Conservation (phyloP, 2,797 vertebrate species). For the Chanos chanos region DNA sequence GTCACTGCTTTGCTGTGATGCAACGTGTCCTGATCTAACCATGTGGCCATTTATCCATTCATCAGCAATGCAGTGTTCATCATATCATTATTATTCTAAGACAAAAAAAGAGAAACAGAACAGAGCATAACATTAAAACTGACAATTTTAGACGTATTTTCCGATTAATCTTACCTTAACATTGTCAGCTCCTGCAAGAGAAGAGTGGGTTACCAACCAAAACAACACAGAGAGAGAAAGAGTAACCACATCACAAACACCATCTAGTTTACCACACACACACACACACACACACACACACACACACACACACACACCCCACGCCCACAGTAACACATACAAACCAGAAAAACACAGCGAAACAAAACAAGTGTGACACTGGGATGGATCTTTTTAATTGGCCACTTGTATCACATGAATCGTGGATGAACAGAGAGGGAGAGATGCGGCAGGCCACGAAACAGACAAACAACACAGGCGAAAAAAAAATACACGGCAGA, state of each 20-base stretch:
- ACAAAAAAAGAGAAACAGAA: background rate
- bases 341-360: conserved; percentile 11
- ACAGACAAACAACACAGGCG: conserved; percentile 37
- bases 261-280: conserved; percentile 10
- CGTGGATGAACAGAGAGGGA: too few species aligned
- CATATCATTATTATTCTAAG: too few species aligned
- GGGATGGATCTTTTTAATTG: conserved; percentile 28
- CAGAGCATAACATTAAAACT: background rate
- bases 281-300: conserved; percentile 5
- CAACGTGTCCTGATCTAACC: too few species aligned
- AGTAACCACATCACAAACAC: conserved; percentile 31
- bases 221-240: conserved; percentile 38
- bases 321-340: conserved; percentile 35
- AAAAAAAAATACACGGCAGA: conserved; percentile 24
- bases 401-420: conserved; percentile 21
- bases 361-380: background rate
- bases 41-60: too few species aligned
- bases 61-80: too few species aligned
- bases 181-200: conserved; percentile 69
- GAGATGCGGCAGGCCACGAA: too few species aligned
- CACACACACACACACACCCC: background rate
- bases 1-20: too few species aligned
- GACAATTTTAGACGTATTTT: conserved; percentile 15
- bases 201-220: conserved; percentile 52
- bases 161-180: conserved; percentile 68